Evolutionary conservation across 2,113 vertebrate genomes (phyloP).

Genomic region (Pagrus major): DNA sequence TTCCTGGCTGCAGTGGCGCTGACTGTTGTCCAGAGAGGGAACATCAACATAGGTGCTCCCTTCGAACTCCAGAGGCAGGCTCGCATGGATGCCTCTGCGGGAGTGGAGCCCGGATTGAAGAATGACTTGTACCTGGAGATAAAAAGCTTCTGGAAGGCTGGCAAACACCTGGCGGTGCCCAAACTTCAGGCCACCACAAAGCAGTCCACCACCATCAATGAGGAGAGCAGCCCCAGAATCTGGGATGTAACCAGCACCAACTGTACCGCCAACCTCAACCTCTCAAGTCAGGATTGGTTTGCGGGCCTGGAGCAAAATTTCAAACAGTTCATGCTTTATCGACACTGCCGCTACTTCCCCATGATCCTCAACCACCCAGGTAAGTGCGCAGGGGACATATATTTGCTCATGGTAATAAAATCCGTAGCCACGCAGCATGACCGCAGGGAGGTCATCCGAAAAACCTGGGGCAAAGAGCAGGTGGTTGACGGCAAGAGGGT

Average conservation of each 20-base stretch:
- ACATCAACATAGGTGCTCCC: slow-evolving; percentile 73
- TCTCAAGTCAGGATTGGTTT: slow-evolving; percentile 90
- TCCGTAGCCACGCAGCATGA: slow-evolving; percentile 94
- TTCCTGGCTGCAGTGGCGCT: slow-evolving; percentile 87
- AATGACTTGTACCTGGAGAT: slow-evolving; percentile 29
- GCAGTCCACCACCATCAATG: fast-evolving
- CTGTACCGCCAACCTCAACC: slow-evolving; percentile 90
- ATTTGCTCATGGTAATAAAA: slow-evolving; percentile 94
- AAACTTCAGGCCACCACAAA: neutral
- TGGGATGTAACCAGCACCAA: slow-evolving; percentile 91
- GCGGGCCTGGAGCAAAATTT: slow-evolving; percentile 88
- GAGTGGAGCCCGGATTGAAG: slow-evolving; percentile 53
- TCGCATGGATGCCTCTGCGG: slow-evolving; percentile 54
- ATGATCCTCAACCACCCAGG: slow-evolving; percentile 93
- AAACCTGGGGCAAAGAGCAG: slow-evolving; percentile 94
- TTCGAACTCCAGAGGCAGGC: slow-evolving; percentile 82
- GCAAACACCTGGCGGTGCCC: slow-evolving; percentile 28
- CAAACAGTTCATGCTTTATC: slow-evolving; percentile 92
- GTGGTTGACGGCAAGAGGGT: slow-evolving; percentile 84
- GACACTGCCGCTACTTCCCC: slow-evolving; percentile 95
- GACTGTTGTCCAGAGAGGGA: slow-evolving; percentile 87
- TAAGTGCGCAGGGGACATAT: slow-evolving; percentile 86
- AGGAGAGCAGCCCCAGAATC: slow-evolving; percentile 44
- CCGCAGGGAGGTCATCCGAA: slow-evolving; percentile 93
- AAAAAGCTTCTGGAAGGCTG: slow-evolving; percentile 88